A percentile compares a stretch with the other conserved stretches of the same genome.
Conservation (phyloP, 1,140 invertebrate genomes). For the Panulirus ornatus region DNA sequence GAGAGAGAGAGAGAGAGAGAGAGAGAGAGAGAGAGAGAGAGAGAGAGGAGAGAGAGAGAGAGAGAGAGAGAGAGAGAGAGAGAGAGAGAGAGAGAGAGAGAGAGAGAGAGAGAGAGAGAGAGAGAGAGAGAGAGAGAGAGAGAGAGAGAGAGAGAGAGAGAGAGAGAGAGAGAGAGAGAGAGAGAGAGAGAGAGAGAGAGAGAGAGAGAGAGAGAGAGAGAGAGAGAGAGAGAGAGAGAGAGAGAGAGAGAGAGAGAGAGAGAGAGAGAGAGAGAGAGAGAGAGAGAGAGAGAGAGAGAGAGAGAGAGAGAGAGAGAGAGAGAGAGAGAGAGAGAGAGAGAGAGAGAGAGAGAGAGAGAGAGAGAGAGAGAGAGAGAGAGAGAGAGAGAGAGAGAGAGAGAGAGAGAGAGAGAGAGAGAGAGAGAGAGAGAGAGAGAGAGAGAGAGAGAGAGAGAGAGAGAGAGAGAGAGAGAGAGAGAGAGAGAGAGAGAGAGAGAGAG, state of each 20-base stretch:
- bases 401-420: slow-evolving; percentile 10
- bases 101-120: neutral
- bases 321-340: neutral
- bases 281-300: neutral
- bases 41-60: too few species aligned
- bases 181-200: neutral
- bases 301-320: neutral
- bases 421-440: neutral
- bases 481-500: neutral
- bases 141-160: neutral
- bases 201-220: neutral
- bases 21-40: neutral
- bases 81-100: neutral
- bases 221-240: neutral
- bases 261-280: neutral
- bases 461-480: neutral
- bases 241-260: neutral
- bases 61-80: neutral
- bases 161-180: neutral
- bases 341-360: neutral
- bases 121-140: neutral
- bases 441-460: slow-evolving; percentile 2
- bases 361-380: neutral
- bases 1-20: neutral
- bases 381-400: neutral